Conservation (phyloP, 2,797 vertebrate species). For the Epinephelus coioides region DNA sequence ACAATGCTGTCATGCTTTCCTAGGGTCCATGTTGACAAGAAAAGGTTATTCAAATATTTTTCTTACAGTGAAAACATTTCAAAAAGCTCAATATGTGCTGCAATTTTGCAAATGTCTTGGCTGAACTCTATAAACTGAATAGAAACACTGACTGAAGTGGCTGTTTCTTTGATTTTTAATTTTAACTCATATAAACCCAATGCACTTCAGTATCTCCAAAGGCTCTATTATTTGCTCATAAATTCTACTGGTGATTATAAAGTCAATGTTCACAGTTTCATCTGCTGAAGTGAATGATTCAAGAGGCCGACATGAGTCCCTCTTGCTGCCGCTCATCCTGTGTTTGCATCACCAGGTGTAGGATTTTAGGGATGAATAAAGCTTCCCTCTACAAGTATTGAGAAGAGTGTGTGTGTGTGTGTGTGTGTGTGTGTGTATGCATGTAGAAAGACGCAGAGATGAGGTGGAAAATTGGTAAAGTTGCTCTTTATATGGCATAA, state of each 20-base stretch:
- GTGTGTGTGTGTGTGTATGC: too few species aligned
- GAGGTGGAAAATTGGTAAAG: background rate
- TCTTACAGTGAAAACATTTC: background rate
- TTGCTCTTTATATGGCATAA: background rate
- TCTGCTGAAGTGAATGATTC: background rate
- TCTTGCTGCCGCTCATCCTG: background rate
- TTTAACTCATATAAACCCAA: background rate
- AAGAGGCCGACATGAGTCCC: background rate
- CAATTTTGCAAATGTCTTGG: too few species aligned
- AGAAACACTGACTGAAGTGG: background rate
- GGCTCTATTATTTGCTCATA: background rate
- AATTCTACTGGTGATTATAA: background rate
- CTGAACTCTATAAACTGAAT: background rate
- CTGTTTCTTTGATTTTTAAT: background rate
- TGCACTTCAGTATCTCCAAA: background rate
- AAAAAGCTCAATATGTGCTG: background rate
- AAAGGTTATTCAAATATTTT: background rate
- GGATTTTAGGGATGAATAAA: background rate
- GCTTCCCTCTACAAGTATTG: background rate
- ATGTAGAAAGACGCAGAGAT: background rate
- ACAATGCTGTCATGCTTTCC: background rate
- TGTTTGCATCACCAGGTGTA: background rate
- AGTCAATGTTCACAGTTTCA: background rate
- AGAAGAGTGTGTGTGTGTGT: background rate
- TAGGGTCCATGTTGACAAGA: too few species aligned